Base-by-base conservation (phyloP, 2,888 invertebrate genomes). In the Ramazzottius varieornatus region DNA sequence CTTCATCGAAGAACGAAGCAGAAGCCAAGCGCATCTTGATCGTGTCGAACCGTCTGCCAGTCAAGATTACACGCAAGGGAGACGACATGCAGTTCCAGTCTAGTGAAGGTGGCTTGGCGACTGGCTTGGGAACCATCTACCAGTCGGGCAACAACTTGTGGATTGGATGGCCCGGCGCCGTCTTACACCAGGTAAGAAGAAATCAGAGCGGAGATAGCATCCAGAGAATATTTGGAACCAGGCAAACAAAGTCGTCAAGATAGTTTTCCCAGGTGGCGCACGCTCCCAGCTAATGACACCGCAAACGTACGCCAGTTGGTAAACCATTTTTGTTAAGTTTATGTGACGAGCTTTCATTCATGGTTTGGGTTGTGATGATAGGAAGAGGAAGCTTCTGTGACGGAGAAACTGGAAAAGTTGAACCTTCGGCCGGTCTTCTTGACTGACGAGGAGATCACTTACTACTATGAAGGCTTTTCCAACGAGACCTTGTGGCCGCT, bases 101-200 rank as follows among this genome's bases (percentile, higher is more conserved):
- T 75, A 89, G 89, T 75, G 89, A 89, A 73, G 89, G 89, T 67
- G 89, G 89, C 66, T 79, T 90, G 70, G 89, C 89, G 32, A 90
- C 88, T 4, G 89, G 89, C 0, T 88, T 90, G 8, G 88, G 88
- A 32, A 89, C 89, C 0, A 88, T 89, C 13, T 88, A 89, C 2
- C 86, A 88, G 69, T 83, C 84, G 68, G 84, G 88, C 65, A 82
- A 82, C 70, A 89, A 89, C 63, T 80, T 88, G 66, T 90, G 89
- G 89, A 87, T 90, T 46, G 89, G 89, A 69, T 90, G 89, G 89
- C 85, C 89, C 0, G 89, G 89, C 16, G 82, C 88, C 69, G 86
- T 88, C 74, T 79, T 87, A 70, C 83, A 84, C 33, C 82, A 88
- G 73, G 29, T 40, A 20, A 40, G 13, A 8, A 20, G n/a, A n/a